A percentile compares a stretch with the other conserved stretches of the same genome.
Evolutionary conservation across 2,113 vertebrate species (phyloP).

Genomic region (Cyprinodon variegatus): DNA sequence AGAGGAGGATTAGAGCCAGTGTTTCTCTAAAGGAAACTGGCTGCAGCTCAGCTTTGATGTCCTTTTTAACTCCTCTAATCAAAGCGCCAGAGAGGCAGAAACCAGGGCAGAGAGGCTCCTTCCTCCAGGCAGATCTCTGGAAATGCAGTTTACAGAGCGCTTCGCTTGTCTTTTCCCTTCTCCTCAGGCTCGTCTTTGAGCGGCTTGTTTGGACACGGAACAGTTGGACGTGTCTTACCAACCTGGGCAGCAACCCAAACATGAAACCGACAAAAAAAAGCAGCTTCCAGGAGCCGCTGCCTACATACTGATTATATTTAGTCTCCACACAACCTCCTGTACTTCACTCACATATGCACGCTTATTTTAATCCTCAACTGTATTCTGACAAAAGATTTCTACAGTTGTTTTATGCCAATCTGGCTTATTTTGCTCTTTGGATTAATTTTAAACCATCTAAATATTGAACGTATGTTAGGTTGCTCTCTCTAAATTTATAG

Average conservation of each 20-base stretch:
- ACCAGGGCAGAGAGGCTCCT: not conserved
- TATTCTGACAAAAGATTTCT: not conserved
- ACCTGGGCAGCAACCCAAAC: constrained; percentile 34
- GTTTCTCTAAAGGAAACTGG: constrained; percentile 13
- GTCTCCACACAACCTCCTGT: constrained; percentile 11
- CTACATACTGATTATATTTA: constrained; percentile 48
- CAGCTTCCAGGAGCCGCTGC: constrained; percentile 33
- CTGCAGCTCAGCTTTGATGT: constrained; percentile 50
- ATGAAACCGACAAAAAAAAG: constrained; percentile 20
- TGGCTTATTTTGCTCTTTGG: not conserved
- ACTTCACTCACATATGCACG: not conserved
- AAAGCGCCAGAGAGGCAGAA: constrained; percentile 10
- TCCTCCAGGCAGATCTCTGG: not conserved
- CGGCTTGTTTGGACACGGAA: constrained; percentile 6
- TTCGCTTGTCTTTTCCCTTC: not conserved
- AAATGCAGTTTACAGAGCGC: not conserved
- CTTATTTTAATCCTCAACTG: not conserved
- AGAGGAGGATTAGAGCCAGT: constrained; percentile 52
- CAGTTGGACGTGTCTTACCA: constrained; percentile 25
- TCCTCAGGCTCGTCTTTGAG: constrained; percentile 4
- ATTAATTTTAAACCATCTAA: not conserved
- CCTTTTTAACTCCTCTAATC: constrained; percentile 22
- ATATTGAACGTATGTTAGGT: not conserved
- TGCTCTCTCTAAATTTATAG: too few relatives aligned
- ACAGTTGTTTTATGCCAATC: not conserved